phyloP scores from a whole-genome alignment of 2,797 vertebrate genomes.

The Fratercula arctica region DNA sequence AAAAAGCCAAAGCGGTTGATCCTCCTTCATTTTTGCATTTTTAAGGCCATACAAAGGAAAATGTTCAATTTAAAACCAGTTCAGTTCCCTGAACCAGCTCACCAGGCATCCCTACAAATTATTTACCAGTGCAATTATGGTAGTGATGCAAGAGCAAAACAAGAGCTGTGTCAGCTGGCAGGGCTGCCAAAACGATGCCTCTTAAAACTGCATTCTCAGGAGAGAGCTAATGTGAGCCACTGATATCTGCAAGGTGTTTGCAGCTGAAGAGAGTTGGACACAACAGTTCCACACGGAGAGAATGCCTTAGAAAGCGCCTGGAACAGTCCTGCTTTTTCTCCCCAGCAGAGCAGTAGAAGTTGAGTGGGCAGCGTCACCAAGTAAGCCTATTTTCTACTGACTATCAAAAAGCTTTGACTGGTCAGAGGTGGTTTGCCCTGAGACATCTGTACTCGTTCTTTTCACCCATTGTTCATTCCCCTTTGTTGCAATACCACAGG shows the following conservation, averaged over 20 bases:
- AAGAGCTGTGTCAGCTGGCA: conserved; percentile 10
- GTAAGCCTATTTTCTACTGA: neutral
- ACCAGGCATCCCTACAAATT: neutral
- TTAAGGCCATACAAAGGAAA: neutral
- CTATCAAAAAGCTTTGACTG: neutral
- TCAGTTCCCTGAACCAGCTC: neutral
- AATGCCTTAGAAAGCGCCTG: neutral
- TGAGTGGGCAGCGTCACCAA: neutral
- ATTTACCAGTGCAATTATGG: neutral
- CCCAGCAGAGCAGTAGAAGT: neutral
- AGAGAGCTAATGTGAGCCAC: neutral
- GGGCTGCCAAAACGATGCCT: neutral
- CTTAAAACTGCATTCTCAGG: neutral
- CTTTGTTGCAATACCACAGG: neutral
- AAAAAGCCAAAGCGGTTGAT: neutral
- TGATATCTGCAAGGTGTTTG: neutral
- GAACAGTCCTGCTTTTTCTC: neutral
- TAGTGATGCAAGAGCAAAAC: neutral
- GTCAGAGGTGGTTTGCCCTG: neutral
- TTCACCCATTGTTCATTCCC: neutral
- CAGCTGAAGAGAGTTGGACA: neutral
- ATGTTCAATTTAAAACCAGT: neutral
- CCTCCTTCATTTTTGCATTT: neutral
- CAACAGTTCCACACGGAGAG: neutral
- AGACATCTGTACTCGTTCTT: neutral